Evolutionary conservation across 2,113 vertebrate genomes (phyloP).

Genomic region (Cnemophilus loriae): DNA sequence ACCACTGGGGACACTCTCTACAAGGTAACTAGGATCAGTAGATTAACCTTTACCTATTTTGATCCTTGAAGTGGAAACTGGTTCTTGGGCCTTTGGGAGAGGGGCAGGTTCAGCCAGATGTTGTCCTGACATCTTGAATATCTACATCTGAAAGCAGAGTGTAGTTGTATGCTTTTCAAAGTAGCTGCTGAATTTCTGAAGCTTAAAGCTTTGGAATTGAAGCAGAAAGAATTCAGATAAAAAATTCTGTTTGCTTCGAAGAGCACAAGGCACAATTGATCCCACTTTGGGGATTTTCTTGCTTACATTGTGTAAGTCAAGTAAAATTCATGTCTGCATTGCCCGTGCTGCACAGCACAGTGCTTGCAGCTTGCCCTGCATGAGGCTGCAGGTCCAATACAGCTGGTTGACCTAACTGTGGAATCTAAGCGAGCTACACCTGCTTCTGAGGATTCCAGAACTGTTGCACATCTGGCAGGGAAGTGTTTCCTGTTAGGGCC

Average conservation of each 20-base stretch:
- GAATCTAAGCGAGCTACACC: neutral
- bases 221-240: neutral
- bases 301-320: neutral
- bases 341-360: neutral
- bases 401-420: neutral
- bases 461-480: neutral
- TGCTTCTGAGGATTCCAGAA: neutral
- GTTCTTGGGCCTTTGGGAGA: neutral
- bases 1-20: constrained; percentile 63
- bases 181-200: neutral
- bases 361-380: neutral
- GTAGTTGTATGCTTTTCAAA: neutral
- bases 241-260: neutral
- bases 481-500: neutral
- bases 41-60: neutral
- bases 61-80: neutral
- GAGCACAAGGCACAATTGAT: neutral
- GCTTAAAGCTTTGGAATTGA: neutral
- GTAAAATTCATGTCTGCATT: neutral
- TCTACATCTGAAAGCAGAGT: neutral
- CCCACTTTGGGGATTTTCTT: neutral
- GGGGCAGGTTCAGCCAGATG: neutral
- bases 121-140: neutral
- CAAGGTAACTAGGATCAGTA: constrained; percentile 47
- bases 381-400: neutral